Percentiles rank a stretch among this genome's conserved stretches.
Conservation (phyloP, 2,888 invertebrate genomes). For the Horisme vitalbata region DNA sequence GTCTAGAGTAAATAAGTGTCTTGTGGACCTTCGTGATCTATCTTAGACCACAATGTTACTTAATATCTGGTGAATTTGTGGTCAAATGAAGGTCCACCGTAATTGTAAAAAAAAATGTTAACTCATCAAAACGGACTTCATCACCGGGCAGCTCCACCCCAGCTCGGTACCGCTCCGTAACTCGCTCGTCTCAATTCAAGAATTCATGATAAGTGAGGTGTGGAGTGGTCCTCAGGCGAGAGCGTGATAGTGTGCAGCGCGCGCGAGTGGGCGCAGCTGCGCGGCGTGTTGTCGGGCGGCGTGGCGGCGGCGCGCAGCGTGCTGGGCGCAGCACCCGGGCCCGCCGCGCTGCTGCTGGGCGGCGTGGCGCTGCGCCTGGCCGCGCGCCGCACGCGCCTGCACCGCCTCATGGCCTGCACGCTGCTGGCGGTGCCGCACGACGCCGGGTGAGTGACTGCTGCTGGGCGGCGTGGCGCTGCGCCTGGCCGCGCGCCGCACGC, state of each 20-base stretch:
- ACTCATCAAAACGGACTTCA: too few relatives aligned
- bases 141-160: too few relatives aligned
- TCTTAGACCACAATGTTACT: too few relatives aligned
- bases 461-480: constrained; percentile 78
- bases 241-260: constrained; percentile 90
- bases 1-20: too few relatives aligned
- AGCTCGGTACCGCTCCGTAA: too few relatives aligned
- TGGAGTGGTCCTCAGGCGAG: constrained; percentile 79
- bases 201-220: too few relatives aligned
- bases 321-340: constrained; percentile 49
- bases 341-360: constrained; percentile 84
- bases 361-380: constrained; percentile 86
- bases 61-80: too few relatives aligned
- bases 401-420: constrained; percentile 81
- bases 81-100: too few relatives aligned
- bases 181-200: too few relatives aligned
- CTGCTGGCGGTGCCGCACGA: constrained; percentile 68
- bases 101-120: too few relatives aligned
- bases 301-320: constrained; percentile 74
- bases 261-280: constrained; percentile 56
- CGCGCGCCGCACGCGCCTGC: constrained; percentile 73
- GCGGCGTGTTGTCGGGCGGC: constrained; percentile 44
- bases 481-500: constrained; percentile 80
- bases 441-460: constrained; percentile 36
- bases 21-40: too few relatives aligned